Percentiles rank a stretch among this genome's conserved stretches.
These are phyloP conservation scores for Tamias sibiricus DNA, from an alignment of 2,113 vertebrate species.

Conservation along the genomic window DNA sequence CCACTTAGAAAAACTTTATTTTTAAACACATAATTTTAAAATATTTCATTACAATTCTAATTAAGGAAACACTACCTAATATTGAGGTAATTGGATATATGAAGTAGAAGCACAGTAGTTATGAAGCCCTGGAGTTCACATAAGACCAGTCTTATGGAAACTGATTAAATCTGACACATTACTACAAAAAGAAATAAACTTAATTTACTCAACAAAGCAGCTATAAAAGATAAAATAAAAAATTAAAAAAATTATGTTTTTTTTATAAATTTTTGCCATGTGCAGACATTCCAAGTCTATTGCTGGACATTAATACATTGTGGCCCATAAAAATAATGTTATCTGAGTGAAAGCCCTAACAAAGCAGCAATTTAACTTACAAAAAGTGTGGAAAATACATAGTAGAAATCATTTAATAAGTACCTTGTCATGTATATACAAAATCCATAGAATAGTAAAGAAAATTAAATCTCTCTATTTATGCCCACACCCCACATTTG, in stretches of 20 bases:
- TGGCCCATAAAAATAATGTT: neutral
- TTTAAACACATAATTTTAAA: constrained; percentile 23
- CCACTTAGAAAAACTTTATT: constrained; percentile 44
- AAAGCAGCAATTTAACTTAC: neutral
- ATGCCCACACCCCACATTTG: too few species aligned
- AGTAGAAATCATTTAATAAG: neutral
- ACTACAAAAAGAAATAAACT: constrained; percentile 62
- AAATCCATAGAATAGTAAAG: neutral
- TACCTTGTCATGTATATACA: neutral
- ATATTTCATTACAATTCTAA: constrained; percentile 54
- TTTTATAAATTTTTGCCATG: neutral
- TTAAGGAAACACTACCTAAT: constrained; percentile 65
- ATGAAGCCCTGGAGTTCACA: constrained; percentile 56
- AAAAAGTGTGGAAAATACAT: neutral
- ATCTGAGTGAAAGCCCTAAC: neutral
- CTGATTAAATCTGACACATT: constrained; percentile 66
- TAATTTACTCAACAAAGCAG: constrained; percentile 59
- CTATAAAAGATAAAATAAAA: constrained; percentile 63
- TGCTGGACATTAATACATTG: neutral
- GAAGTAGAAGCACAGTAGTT: constrained; percentile 55
- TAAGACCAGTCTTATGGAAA: constrained; percentile 57
- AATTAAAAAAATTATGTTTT: constrained; percentile 22
- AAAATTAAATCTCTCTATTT: neutral
- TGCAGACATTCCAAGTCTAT: neutral
- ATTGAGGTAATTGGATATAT: constrained; percentile 66